phyloP scores from a whole-genome alignment of 2,888 invertebrate species.

The Carterocephalus palaemon region DNA sequence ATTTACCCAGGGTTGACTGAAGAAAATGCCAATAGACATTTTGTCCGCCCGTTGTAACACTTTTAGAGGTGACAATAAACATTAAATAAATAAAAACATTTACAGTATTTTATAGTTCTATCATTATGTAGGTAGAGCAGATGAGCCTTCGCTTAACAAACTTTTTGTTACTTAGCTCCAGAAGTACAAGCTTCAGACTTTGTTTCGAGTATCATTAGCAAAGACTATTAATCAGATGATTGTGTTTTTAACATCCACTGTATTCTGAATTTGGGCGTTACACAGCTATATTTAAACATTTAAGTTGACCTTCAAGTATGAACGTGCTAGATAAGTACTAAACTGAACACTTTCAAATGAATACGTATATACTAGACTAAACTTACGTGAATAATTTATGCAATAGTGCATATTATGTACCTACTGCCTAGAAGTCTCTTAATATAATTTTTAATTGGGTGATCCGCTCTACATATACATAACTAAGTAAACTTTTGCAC shows the following conservation, averaged over 20 bases:
- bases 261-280: slow-evolving; percentile 23
- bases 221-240: slow-evolving; percentile 11
- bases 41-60: no score
- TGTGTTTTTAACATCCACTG: slow-evolving; percentile 12
- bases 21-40: no score
- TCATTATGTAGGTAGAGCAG: neutral
- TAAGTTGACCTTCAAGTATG: slow-evolving; percentile 28
- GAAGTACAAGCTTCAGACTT: neutral
- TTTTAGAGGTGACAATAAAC: no score
- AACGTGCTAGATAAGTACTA: slow-evolving; percentile 25
- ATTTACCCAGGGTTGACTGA: no score
- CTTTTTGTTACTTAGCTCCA: neutral
- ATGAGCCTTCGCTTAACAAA: no score
- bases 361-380: slow-evolving; percentile 11
- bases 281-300: slow-evolving; percentile 1
- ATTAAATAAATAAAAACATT: no score
- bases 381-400: slow-evolving; percentile 12
- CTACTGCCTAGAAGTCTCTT: no score
- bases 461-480: no score
- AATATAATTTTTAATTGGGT: no score
- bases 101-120: neutral
- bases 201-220: neutral
- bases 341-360: slow-evolving; percentile 24
- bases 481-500: no score
- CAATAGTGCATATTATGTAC: neutral